These are phyloP conservation scores for Amaurobius ferox DNA, from an alignment of 2,888 invertebrate species.

Conservation along the genomic window DNA sequence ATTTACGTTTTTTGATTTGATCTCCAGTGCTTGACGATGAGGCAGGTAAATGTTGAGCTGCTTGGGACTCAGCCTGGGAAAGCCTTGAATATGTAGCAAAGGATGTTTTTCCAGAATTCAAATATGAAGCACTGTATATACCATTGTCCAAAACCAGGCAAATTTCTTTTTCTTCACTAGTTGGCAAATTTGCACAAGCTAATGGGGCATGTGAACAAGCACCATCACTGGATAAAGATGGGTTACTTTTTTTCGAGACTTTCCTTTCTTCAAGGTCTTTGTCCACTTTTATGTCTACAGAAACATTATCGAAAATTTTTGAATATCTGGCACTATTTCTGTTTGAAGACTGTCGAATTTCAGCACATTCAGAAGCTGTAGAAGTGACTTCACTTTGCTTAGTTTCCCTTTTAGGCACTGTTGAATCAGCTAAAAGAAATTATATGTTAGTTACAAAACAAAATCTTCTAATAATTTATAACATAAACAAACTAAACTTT, in stretches of 20 bases:
- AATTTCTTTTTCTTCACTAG: constrained; percentile 49
- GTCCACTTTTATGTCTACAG: constrained; percentile 35
- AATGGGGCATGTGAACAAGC: constrained; percentile 43
- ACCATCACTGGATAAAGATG: constrained; percentile 27
- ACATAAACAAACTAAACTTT: too few relatives aligned
- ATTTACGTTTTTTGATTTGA: constrained; percentile 60
- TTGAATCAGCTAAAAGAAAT: constrained; percentile 41
- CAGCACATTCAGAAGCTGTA: constrained; percentile 31
- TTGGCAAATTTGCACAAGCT: constrained; percentile 30
- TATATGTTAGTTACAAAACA: too few relatives aligned
- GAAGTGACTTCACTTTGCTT: constrained; percentile 32
- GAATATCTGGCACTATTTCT: constrained; percentile 39
- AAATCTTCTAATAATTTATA: too few relatives aligned
- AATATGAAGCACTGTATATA: constrained; percentile 47
- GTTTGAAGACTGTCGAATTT: constrained; percentile 29
- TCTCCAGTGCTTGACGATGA: constrained; percentile 53
- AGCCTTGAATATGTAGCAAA: constrained; percentile 53
- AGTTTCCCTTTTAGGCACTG: constrained; percentile 54
- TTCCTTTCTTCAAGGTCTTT: constrained; percentile 32
- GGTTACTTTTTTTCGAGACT: constrained; percentile 26
- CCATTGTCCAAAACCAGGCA: constrained; percentile 64
- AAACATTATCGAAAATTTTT: constrained; percentile 39
- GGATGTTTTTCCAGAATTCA: constrained; percentile 40
- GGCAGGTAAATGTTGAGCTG: constrained; percentile 58
- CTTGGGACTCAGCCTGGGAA: constrained; percentile 41